A percentile compares a stretch with the other conserved stretches of the same genome.
Conservation (phyloP, 1,140 invertebrate genomes). For the Bombus waltoni region DNA sequence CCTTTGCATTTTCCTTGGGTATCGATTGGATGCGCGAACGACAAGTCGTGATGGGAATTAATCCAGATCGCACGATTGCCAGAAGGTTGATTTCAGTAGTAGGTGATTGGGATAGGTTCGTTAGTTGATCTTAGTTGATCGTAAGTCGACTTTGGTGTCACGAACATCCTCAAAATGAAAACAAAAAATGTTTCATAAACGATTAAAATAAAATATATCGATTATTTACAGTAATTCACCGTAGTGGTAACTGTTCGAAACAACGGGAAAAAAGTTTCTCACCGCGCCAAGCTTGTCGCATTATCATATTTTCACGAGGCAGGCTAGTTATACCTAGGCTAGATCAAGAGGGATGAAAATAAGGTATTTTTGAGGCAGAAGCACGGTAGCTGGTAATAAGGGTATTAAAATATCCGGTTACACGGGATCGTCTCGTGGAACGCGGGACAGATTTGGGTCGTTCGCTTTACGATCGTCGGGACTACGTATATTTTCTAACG, state of each 20-base stretch:
- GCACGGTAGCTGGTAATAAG: constrained; percentile 10
- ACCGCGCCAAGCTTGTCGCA: not conserved
- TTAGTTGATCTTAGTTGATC: not conserved
- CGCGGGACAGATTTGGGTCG: constrained; percentile 77
- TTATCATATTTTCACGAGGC: not conserved
- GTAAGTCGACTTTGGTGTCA: no score
- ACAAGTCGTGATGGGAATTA: not conserved
- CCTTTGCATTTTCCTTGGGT: not conserved
- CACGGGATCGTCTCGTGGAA: constrained; percentile 14
- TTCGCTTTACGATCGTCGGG: constrained; percentile 74
- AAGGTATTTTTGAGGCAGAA: not conserved
- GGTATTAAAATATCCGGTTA: constrained; percentile 15
- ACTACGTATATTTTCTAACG: not conserved
- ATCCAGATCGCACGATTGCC: not conserved
- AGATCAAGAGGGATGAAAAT: not conserved
- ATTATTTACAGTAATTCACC: not conserved
- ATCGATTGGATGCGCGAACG: not conserved
- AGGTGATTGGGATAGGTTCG: no score
- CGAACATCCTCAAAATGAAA: no score
- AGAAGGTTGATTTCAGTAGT: not conserved
- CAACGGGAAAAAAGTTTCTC: no score
- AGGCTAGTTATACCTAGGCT: not conserved
- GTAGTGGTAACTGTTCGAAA: not conserved
- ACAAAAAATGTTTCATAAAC: no score
- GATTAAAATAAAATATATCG: no score